Evolutionary conservation across 2,797 vertebrate species (phyloP).

Genomic region (Smutsia temminckii): DNA sequence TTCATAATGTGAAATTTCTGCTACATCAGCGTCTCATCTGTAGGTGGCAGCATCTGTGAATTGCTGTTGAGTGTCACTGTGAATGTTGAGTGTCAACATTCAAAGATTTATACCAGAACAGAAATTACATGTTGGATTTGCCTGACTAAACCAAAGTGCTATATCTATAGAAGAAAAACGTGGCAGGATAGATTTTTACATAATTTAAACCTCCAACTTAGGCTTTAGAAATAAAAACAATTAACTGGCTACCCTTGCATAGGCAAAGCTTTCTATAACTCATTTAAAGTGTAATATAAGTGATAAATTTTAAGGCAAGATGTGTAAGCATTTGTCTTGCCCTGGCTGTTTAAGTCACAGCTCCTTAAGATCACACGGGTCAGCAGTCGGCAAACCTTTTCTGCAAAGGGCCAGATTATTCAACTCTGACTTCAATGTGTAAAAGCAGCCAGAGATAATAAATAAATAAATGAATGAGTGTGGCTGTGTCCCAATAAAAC

Average conservation of each 20-base stretch:
- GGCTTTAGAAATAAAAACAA: not conserved
- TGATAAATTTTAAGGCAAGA: not conserved
- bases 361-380: not conserved
- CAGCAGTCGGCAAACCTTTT: not conserved
- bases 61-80: not conserved
- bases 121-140: not conserved
- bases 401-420: not conserved
- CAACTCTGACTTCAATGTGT: not conserved
- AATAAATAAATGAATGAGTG: not conserved
- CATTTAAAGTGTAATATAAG: not conserved
- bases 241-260: not conserved
- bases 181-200: not conserved
- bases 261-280: not conserved
- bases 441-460: not conserved
- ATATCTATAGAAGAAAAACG: not conserved
- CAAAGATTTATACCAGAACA: not conserved
- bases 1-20: not conserved
- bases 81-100: not conserved
- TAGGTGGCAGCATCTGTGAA: slow-evolving; percentile 60
- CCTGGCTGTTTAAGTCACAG: not conserved
- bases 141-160: not conserved
- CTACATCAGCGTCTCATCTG: not conserved
- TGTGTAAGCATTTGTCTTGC: not conserved
- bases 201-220: slow-evolving; percentile 24
- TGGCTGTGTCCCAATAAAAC: not conserved